Conservation (phyloP, 2,888 invertebrate genomes). For the Oligia fasciuncula region DNA sequence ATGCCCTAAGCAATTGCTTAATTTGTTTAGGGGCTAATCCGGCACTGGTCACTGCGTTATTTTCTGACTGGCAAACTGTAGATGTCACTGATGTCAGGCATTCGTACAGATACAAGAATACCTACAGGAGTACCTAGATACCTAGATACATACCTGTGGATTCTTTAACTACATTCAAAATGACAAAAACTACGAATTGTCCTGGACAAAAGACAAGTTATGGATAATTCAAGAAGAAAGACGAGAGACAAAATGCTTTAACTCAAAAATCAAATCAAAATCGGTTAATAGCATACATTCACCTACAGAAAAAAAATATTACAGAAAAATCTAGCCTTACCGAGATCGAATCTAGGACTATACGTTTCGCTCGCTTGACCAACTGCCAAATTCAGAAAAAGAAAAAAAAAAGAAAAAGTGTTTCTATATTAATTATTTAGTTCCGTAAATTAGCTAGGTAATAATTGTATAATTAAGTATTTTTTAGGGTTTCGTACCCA, state of each 20-base stretch:
- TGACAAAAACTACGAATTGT: not conserved
- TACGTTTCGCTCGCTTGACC: too few relatives aligned
- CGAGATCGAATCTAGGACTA: not conserved
- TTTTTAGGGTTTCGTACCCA: too few relatives aligned
- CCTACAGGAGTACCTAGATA: not conserved
- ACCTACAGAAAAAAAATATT: not conserved
- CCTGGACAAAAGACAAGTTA: not conserved
- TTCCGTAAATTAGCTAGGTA: too few relatives aligned
- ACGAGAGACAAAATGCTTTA: not conserved
- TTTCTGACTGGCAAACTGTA: slow-evolving; percentile 8
- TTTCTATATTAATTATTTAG: too few relatives aligned
- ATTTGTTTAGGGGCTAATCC: too few relatives aligned
- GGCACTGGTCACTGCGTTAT: slow-evolving; percentile 37
- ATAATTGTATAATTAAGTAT: too few relatives aligned
- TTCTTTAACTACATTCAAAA: not conserved
- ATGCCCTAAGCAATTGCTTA: too few relatives aligned
- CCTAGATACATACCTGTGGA: not conserved
- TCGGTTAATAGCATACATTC: too few relatives aligned
- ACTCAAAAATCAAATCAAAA: not conserved
- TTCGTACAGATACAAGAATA: not conserved
- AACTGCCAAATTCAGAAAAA: too few relatives aligned
- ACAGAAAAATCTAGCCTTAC: not conserved
- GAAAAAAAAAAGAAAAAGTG: too few relatives aligned
- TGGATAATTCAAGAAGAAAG: not conserved
- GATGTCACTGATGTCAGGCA: not conserved